These are phyloP conservation scores for Tinea trinotella DNA, from an alignment of 2,888 invertebrate genomes.

Conservation along the genomic window DNA sequence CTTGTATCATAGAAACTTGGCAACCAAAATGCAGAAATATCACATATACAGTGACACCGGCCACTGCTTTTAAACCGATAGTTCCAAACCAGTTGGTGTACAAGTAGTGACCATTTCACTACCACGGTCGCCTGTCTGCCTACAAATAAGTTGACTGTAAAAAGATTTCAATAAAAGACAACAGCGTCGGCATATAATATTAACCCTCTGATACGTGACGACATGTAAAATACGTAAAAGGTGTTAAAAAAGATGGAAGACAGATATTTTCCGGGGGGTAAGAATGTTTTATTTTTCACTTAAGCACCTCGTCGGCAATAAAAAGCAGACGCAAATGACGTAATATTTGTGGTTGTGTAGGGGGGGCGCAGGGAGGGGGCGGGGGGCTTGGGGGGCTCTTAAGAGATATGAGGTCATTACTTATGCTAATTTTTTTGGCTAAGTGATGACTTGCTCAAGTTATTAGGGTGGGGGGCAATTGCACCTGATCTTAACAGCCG, in stretches of 20 bases:
- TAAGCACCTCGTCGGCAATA: slow-evolving; percentile 34
- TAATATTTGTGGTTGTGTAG: slow-evolving; percentile 40
- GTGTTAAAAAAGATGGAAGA: not conserved
- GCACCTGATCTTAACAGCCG: not conserved
- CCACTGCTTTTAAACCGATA: no score
- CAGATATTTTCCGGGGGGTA: not conserved
- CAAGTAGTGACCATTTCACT: no score
- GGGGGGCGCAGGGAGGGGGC: slow-evolving; percentile 27
- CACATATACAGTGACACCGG: no score
- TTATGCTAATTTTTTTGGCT: slow-evolving; percentile 68
- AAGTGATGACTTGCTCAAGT: slow-evolving; percentile 43
- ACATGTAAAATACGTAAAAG: not conserved
- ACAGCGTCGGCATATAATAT: no score
- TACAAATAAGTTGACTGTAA: no score
- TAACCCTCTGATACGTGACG: not conserved
- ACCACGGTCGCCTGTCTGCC: no score
- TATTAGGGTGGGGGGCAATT: not conserved
- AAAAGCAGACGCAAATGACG: slow-evolving; percentile 60
- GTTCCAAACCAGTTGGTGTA: no score
- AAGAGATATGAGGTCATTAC: slow-evolving; percentile 64
- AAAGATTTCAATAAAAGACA: no score
- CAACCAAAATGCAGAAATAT: no score
- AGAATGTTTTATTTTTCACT: slow-evolving; percentile 19
- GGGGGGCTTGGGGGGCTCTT: slow-evolving; percentile 25
- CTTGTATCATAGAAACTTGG: no score